Evolutionary conservation across 1,140 invertebrate species (phyloP).

Genomic region (Cyrtorhinus lividipennis): DNA sequence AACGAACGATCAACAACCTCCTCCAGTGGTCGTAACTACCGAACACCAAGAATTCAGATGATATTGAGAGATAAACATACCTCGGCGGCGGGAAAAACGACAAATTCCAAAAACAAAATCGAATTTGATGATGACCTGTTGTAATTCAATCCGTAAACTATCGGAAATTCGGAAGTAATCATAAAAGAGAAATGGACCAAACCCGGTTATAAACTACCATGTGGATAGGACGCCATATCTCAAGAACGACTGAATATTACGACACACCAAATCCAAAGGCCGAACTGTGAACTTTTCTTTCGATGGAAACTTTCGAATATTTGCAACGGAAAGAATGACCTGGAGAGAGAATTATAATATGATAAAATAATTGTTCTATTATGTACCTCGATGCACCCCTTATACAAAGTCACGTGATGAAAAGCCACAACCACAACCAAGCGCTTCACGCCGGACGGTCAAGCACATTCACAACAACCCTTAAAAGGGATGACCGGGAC

Average conservation of each 20-base stretch:
- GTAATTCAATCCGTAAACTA: background rate
- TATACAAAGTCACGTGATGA: constrained; percentile 1
- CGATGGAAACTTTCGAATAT: too few relatives aligned
- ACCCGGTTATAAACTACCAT: constrained; percentile 20
- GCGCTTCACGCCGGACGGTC: background rate
- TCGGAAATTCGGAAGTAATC: background rate
- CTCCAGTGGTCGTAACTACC: too few relatives aligned
- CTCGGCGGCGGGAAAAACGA: background rate
- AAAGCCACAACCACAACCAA: background rate
- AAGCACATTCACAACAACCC: background rate
- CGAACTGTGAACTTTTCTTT: background rate
- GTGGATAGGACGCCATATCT: constrained; percentile 18
- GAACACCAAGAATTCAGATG: background rate
- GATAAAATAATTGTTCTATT: background rate
- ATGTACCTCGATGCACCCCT: background rate
- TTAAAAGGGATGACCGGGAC: too few relatives aligned
- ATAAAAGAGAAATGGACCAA: background rate
- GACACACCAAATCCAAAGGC: background rate
- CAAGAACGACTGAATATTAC: background rate
- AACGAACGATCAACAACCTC: background rate
- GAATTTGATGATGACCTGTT: too few relatives aligned
- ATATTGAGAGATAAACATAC: background rate
- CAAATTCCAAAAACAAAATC: too few relatives aligned
- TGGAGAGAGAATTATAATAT: too few relatives aligned
- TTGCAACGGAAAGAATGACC: too few relatives aligned